Conservation (phyloP, 2,113 vertebrate genomes). For the Serilophus lunatus region DNA sequence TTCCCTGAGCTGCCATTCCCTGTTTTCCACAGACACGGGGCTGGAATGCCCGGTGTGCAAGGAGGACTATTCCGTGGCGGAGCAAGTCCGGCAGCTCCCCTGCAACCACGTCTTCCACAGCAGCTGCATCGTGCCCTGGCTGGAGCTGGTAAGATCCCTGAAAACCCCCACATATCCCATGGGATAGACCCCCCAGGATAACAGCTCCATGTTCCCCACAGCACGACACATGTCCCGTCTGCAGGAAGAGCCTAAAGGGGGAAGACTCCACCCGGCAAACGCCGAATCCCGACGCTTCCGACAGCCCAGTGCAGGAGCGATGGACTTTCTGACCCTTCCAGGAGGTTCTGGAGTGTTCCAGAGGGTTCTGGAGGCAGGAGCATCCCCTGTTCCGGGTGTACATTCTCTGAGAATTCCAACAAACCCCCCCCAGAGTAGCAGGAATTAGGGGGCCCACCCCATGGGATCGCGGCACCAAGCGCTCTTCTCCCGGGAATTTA, state of each 20-base stretch:
- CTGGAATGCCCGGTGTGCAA: conserved; percentile 98
- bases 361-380: not conserved
- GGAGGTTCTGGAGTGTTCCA: not conserved
- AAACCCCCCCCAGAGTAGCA: not conserved
- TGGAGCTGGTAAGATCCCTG: conserved; percentile 88
- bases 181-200: not conserved
- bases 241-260: conserved; percentile 92
- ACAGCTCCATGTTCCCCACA: conserved; percentile 31
- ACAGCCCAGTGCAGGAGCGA: conserved; percentile 84
- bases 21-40: conserved; percentile 70
- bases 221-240: conserved; percentile 98
- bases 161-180: accelerated
- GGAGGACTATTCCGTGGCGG: conserved; percentile 88
- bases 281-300: conserved; percentile 68
- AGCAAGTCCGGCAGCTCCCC: conserved; percentile 91
- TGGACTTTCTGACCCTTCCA: conserved; percentile 88
- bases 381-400: not conserved
- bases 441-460: not conserved
- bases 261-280: conserved; percentile 86
- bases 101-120: conserved; percentile 98
- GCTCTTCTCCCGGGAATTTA: not conserved
- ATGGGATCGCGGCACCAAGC: not conserved
- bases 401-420: not conserved
- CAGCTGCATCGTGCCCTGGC: conserved; percentile 96
- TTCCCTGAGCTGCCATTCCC: not conserved